Conservation (phyloP, 2,113 vertebrate genomes). For the Solea senegalensis region DNA sequence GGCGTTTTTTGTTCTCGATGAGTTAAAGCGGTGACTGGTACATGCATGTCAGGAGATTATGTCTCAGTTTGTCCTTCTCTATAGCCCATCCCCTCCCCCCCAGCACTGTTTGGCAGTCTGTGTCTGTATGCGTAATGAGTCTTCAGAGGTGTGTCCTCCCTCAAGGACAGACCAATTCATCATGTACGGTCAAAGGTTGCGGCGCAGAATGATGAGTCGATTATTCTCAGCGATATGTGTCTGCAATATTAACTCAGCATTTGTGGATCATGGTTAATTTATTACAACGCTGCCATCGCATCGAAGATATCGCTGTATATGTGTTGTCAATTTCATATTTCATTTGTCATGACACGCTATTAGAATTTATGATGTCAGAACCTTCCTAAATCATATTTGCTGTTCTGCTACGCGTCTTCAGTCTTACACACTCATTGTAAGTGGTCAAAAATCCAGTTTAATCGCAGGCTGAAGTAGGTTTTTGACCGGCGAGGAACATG, state of each 20-base stretch:
- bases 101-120: slow-evolving; percentile 40
- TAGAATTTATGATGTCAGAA: no score
- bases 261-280: not conserved
- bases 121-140: slow-evolving; percentile 62
- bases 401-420: no score
- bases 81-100: slow-evolving; percentile 63
- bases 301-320: no score
- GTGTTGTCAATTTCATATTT: no score
- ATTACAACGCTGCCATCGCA: no score
- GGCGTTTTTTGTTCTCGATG: not conserved
- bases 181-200: slow-evolving; percentile 62
- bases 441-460: no score
- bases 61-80: slow-evolving; percentile 42
- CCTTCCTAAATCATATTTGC: no score
- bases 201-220: slow-evolving; percentile 55
- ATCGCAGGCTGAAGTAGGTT: no score
- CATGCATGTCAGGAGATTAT: slow-evolving; percentile 19
- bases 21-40: slow-evolving; percentile 2
- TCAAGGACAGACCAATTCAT: slow-evolving; percentile 65
- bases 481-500: no score
- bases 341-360: no score
- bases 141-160: slow-evolving; percentile 38
- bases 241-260: not conserved
- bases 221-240: slow-evolving; percentile 46
- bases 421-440: no score